Base-by-base conservation (phyloP, 2,888 invertebrate genomes). In the Acrobeloides nanus region DNA sequence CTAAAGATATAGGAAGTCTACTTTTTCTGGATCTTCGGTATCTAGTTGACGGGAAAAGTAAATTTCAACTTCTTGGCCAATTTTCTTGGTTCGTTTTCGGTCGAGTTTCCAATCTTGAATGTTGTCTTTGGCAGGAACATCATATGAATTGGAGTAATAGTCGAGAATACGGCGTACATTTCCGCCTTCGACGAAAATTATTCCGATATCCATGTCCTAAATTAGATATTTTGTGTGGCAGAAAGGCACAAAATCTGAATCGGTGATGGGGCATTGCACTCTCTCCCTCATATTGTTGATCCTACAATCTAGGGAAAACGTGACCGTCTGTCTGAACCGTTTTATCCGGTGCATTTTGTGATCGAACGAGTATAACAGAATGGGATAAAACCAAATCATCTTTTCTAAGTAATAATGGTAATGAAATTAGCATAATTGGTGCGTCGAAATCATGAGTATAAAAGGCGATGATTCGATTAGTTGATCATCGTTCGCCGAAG, bases 201-300 rank as follows among this genome's bases (percentile, higher is more conserved):
- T 46, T 18, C 51, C 64, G 29, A 60, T 60, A 35, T 60, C 60
- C 60, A 60, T 60, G 24, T 60, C 62, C 57, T 61, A 21, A 10
- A 54, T 10, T 6, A 17, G 4, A 23, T 3, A 47, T 12, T 35
- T 8, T n/a, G n/a, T n/a, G n/a, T n/a, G n/a, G n/a, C n/a, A n/a
- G n/a, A n/a, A n/a, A n/a, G n/a, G n/a, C n/a, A n/a, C n/a, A n/a
- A n/a, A n/a, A n/a, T n/a, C n/a, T n/a, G n/a, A n/a, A n/a, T n/a
- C n/a, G n/a, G n/a, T n/a, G n/a, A n/a, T n/a, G n/a, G n/a, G n/a
- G n/a, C n/a, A n/a, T n/a, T n/a, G n/a, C n/a, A n/a, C n/a, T n/a
- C n/a, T n/a, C n/a, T n/a, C n/a, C n/a, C n/a, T n/a, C n/a, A n/a
- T n/a, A n/a, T n/a, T n/a, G n/a, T n/a, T n/a, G n/a, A n/a, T n/a